Evolutionary conservation across 2,113 vertebrate genomes (phyloP), one percentile per base, ranked within the genome.

Genomic region (Castor canadensis): DNA sequence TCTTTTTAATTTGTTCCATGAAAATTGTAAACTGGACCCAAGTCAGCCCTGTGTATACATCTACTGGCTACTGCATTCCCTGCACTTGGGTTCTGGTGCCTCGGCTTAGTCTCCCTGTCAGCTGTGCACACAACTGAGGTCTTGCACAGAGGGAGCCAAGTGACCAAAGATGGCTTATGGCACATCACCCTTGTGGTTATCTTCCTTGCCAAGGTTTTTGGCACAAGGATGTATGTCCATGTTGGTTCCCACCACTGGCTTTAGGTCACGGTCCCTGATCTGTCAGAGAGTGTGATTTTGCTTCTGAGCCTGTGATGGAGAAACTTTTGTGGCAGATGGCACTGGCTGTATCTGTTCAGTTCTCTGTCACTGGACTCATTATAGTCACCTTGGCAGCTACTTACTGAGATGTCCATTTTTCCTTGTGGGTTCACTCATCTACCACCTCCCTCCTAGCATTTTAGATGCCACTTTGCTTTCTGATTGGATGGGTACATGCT

Each of bases 1-100:
- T 24, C 79, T 93, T 66, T 93, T 92, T 52, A 76, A 67, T 75
- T 85, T 79, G 35, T 92, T 66, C 49, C 71, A n/a, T 40, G 45
- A 90, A 88, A 71, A 28, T 71, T 84, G 71, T 77, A 17, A 62
- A 56, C 30, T 40, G 67, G 45, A 73, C 54, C 24, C 15, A 13
- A 72, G 43, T 43, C 47, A 40, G 84, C 47, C 62, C 1, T 3
- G 2, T 11, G 35, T 15, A 24, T 13, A 0, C 5, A 6, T 85
- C 71, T 69, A 1, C 8, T 20, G 35, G 58, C 56, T 9, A 30
- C 40, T 40, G 16, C 30, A 35, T 15, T 6, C 79, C 0, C 0
- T 58, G n/a, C 16, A 9, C 12, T 12, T 84, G 8, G 32, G 30
- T 49, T 43, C 56, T 77, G 62, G 40, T n/a, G 6, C 13, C 26